Evolutionary conservation across 2,113 vertebrate genomes (phyloP).

Genomic region (Nannobrachium achirus): DNA sequence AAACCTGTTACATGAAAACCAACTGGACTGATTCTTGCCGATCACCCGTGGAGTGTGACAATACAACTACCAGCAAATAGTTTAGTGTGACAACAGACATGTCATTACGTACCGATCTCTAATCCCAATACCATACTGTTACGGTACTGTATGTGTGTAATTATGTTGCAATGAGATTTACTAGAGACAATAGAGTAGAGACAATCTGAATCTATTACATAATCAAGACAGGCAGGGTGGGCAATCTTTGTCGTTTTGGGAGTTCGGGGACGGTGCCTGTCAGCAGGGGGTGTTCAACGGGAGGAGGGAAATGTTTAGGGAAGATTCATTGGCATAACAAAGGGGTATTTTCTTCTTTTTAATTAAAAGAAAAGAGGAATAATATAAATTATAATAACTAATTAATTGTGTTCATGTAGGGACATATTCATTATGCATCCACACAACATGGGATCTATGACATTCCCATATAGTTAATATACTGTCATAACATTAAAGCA

Average conservation of each 20-base stretch:
- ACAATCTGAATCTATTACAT: conserved; percentile 30
- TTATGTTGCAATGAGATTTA: conserved; percentile 46
- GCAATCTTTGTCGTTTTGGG: too few relatives aligned
- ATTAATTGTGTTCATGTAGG: conserved; percentile 35
- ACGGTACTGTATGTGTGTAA: conserved; percentile 33
- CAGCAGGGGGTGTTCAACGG: too few relatives aligned
- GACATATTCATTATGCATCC: conserved; percentile 36
- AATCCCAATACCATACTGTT: conserved; percentile 29
- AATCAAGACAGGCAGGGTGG: neutral
- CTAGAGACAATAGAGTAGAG: conserved; percentile 48
- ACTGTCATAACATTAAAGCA: conserved; percentile 46
- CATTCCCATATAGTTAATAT: conserved; percentile 8
- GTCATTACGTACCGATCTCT: conserved; percentile 44
- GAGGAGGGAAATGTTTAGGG: too few relatives aligned
- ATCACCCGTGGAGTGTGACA: too few relatives aligned
- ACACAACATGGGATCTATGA: conserved; percentile 35
- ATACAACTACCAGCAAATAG: too few relatives aligned
- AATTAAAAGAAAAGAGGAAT: neutral
- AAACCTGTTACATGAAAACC: too few relatives aligned
- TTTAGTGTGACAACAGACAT: too few relatives aligned
- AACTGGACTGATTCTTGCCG: too few relatives aligned
- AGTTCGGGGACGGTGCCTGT: too few relatives aligned
- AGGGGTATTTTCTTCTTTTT: too few relatives aligned
- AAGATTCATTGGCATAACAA: too few relatives aligned
- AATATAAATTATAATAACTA: too few relatives aligned